Base-by-base conservation (phyloP, 1,140 invertebrate genomes). In the Drosophila baimaii region DNA sequence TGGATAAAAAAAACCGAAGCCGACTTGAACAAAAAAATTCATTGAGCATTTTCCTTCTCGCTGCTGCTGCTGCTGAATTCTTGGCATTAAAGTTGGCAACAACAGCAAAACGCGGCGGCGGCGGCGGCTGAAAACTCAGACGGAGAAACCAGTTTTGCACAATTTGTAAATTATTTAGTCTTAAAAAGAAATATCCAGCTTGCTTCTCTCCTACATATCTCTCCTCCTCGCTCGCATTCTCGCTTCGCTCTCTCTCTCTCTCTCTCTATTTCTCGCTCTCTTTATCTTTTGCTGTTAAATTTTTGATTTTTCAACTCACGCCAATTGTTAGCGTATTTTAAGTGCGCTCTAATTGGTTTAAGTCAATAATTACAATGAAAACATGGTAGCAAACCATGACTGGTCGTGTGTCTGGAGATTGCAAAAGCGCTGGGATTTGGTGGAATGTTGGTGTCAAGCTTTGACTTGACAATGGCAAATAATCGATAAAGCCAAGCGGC, bases 81-180 rank as follows among this genome's bases (percentile, higher is more conserved):
- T 71, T 72, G 66, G 66, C 65, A 72, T 72, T 72, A 72, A 70
- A 55, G 8, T 31, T 29, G 57, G 55, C 35, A 46, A 59, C 64
- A 59, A 39, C 49, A 69, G 56, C 39, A 23, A 33, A 61, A 12
- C 5, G 27, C 44, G 41, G 59, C 59, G 19, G 58, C 35, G 19
- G 63, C n/a, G n/a, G n/a, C n/a, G n/a, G n/a, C n/a, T n/a, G 25
- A 57, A 57, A 39, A 23, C 55, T 23, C 19, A 41, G 31, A 46
- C 58, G 59, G 27, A 21, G 23, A 69, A 83, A 82, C 81, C 81
- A 51, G 81, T 83, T 83, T 81, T 73, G 73, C 76, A 69, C 80
- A 84, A 83, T 83, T 83, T 84, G 80, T 83, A 83, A 83, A 83
- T 84, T 79, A 68, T 83, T 83, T 79, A 83, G 80, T 81, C 79